Evolutionary conservation across 2,797 vertebrate genomes (phyloP).

Genomic region (Arnoldichthys spilopterus): DNA sequence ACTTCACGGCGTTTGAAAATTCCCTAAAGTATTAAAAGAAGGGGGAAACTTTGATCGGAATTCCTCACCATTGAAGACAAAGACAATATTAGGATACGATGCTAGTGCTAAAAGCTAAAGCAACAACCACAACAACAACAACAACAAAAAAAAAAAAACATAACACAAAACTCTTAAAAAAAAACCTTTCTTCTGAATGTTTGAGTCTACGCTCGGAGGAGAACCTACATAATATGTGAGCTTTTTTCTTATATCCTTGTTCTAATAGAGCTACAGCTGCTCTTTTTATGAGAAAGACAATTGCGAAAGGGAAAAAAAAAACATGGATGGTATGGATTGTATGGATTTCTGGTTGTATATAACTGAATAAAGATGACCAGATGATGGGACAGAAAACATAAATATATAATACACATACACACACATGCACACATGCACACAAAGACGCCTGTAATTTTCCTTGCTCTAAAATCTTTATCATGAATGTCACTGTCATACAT

Average conservation of each 20-base stretch:
- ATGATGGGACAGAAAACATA: slow-evolving; percentile 57
- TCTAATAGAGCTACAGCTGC: slow-evolving; percentile 53
- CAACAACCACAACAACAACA: slow-evolving; percentile 76
- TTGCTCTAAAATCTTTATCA: slow-evolving; percentile 87
- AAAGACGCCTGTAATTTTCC: slow-evolving; percentile 76
- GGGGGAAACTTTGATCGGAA: slow-evolving; percentile 99
- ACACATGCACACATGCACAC: slow-evolving; percentile 61
- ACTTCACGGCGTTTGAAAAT: slow-evolving; percentile 99
- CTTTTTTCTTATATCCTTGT: slow-evolving; percentile 66
- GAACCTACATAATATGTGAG: slow-evolving; percentile 66
- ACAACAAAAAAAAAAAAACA: slow-evolving; percentile 67
- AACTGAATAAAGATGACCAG: slow-evolving; percentile 73
- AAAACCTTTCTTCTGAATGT: slow-evolving; percentile 84
- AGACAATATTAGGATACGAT: slow-evolving; percentile 99
- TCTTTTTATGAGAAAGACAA: slow-evolving; percentile 78
- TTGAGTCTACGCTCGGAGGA: slow-evolving; percentile 74
- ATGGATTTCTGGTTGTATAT: slow-evolving; percentile 74
- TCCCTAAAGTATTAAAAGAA: slow-evolving; percentile 99
- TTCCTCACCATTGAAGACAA: slow-evolving; percentile 99
- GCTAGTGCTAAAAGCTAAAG: slow-evolving; percentile 88
- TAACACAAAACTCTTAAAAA: slow-evolving; percentile 51
- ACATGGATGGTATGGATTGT: slow-evolving; percentile 63
- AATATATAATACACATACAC: slow-evolving; percentile 67
- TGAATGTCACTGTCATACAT: slow-evolving; percentile 81
- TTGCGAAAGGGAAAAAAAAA: slow-evolving; percentile 61